Base-by-base conservation (phyloP, 2,113 vertebrate species). In the Suricata suricatta region DNA sequence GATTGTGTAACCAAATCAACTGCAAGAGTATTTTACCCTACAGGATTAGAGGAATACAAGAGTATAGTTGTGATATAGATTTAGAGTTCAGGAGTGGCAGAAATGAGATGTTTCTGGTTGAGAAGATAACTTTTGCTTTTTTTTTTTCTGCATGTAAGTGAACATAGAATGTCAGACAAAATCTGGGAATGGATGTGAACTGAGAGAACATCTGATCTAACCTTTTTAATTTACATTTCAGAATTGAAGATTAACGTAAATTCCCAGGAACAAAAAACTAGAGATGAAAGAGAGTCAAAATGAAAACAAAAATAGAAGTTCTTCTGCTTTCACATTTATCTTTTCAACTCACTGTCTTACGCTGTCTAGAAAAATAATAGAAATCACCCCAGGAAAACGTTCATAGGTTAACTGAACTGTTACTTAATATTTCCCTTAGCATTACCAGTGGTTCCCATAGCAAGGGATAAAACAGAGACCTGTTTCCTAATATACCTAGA, bases 341-440 rank as follows among this genome's bases (percentile, higher is more conserved):
- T 57, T 66, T 52, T 88, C 27, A 76, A 29, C 31, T 96, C 11
- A 66, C 3, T 68, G 23, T 69, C 13, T 85, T 88, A 44, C 3
- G 27, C 66, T 72, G 4, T 7, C 33, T 41, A 50, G 50, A 95
- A 94, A 89, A 91, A 85, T 79, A 91, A 60, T 33, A 80, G 21
- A 79, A 69, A 63, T 69, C 19, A 91, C 15, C 9, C 54, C 3
- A 74, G 50, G 54, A 44, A 81, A 88, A 68, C 1, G 80, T 54
- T 88, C 8, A 52, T 29, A 84, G 29, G 64, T 93, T 72, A 80
- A 88, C 63, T 25, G 33, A 91, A 88, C 66, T 83, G 14, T 88
- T 77, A 82, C 35, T 95, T 95, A 91, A 66, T 83, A 84, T 68
- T 88, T 93, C 21, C 41, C 63, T 90, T 84, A 63, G 12, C 10